A percentile compares a stretch with the other conserved stretches of the same genome.
Conservation (phyloP, 2,797 vertebrate species). For the Danio kyathit region DNA sequence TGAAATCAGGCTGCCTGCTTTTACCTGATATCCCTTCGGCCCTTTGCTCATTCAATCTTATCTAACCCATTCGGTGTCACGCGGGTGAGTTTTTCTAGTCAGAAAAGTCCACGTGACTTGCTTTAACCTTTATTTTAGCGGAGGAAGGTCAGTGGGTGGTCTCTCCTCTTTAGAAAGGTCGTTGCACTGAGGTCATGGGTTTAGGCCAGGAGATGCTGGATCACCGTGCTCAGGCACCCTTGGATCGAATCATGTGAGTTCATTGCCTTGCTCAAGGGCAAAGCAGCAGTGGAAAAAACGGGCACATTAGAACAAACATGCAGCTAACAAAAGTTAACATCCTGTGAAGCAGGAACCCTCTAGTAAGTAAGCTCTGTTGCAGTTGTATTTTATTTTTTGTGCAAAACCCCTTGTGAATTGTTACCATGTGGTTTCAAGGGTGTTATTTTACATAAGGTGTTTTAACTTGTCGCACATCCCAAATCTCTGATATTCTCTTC, state of each 20-base stretch:
- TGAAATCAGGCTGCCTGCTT: constrained; percentile 54
- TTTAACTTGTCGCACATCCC: neutral
- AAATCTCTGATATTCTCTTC: neutral
- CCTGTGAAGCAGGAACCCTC: constrained; percentile 10
- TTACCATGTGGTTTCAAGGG: neutral
- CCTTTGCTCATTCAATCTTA: constrained; percentile 33
- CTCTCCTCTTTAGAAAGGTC: constrained; percentile 45
- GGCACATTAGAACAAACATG: constrained; percentile 35
- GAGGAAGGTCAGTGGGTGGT: constrained; percentile 32
- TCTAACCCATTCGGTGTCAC: constrained; percentile 18
- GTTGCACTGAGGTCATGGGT: constrained; percentile 32
- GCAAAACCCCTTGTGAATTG: neutral
- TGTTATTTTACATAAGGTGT: neutral
- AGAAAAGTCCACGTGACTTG: constrained; percentile 11
- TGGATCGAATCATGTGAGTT: constrained; percentile 40
- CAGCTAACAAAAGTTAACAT: constrained; percentile 17
- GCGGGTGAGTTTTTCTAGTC: neutral
- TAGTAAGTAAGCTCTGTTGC: neutral
- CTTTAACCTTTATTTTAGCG: constrained; percentile 44
- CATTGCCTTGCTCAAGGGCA: constrained; percentile 39
- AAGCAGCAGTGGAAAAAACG: constrained; percentile 32
- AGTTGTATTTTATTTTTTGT: neutral
- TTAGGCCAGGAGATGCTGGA: constrained; percentile 29
- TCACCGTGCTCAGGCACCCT: constrained; percentile 10
- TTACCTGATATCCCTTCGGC: constrained; percentile 65